Percentiles rank a stretch among this genome's conserved stretches.
phyloP scores from a whole-genome alignment of 2,888 invertebrate genomes.

The Scaptomyza tumidula region DNA sequence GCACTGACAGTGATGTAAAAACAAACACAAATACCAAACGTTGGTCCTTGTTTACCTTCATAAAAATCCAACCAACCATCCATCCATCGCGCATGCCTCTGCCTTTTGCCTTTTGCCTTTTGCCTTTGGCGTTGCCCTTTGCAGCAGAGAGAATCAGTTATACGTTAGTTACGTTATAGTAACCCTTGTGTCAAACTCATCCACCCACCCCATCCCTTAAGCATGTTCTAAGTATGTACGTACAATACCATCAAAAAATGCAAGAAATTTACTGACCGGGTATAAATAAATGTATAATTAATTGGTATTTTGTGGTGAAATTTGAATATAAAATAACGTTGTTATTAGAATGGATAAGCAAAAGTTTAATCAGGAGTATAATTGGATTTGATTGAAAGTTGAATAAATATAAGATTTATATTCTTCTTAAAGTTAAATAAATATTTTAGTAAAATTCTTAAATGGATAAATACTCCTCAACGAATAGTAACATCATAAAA shows the following conservation, averaged over 20 bases:
- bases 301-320: slow-evolving; percentile 36
- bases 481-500: too few relatives aligned
- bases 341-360: not conserved
- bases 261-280: slow-evolving; percentile 1
- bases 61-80: slow-evolving; percentile 45
- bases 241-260: slow-evolving; percentile 22
- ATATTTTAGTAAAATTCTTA: too few relatives aligned
- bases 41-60: slow-evolving; percentile 73
- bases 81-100: slow-evolving; percentile 26
- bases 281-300: slow-evolving; percentile 5
- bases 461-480: too few relatives aligned
- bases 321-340: slow-evolving; percentile 2
- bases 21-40: slow-evolving; percentile 76
- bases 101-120: slow-evolving; percentile 1
- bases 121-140: slow-evolving; percentile 9
- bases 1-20: slow-evolving; percentile 77
- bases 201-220: slow-evolving; percentile 8
- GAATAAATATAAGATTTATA: too few relatives aligned
- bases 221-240: slow-evolving; percentile 18
- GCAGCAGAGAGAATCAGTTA: slow-evolving; percentile 25
- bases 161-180: slow-evolving; percentile 13
- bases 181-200: slow-evolving; percentile 23
- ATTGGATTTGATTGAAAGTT: too few relatives aligned
- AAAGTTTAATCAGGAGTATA: not conserved
- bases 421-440: too few relatives aligned